Evolutionary conservation across 1,140 invertebrate species (phyloP), one percentile per base, ranked within the genome.

Genomic region (Drosophila truncata): DNA sequence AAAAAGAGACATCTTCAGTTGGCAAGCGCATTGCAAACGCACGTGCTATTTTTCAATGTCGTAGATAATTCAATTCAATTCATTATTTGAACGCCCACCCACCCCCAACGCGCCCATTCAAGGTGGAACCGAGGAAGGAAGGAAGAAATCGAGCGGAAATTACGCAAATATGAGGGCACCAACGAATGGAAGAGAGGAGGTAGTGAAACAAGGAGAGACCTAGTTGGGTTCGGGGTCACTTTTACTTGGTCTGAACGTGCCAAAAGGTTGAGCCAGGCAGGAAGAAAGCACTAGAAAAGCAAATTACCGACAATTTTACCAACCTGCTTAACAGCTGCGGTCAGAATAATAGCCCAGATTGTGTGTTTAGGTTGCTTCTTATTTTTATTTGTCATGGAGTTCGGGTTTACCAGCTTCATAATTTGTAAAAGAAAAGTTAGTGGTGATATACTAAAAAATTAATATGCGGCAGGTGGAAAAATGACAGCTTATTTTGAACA

Each of bases 21-120:
- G 73, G 62, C 82, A 55, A 55, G 52, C 52, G 33, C 52, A 82
- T 63, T 49, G 81, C 78, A 80, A 82, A 80, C 67, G 85, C 84
- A 88, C 84, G 84, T 88, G 80, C 75, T 74, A 52, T 49, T 71
- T 81, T 78, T 86, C 82, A 81, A 75, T 86, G 76, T 61, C 79
- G 39, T 35, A 46, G 37, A 57, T 52, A 44, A 50, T 50, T 50
- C 65, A 52, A 73, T 41, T 29, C 64, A 52, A 77, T 52, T 49
- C 37, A 67, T 76, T 55, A 59, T 55, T 25, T 14, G 8, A 37
- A 29, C 27, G 27, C 27, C 27, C 44, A 35, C 23, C 37, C 29
- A 59, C 31, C 18, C 55, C 23, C 33, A 14, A 35, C 46, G 27
- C 33, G 35, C 31, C 35, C 29, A 42, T 29, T 55, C 33, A 55